Conservation (phyloP, 1,140 invertebrate genomes). For the Lepidostoma basale region DNA sequence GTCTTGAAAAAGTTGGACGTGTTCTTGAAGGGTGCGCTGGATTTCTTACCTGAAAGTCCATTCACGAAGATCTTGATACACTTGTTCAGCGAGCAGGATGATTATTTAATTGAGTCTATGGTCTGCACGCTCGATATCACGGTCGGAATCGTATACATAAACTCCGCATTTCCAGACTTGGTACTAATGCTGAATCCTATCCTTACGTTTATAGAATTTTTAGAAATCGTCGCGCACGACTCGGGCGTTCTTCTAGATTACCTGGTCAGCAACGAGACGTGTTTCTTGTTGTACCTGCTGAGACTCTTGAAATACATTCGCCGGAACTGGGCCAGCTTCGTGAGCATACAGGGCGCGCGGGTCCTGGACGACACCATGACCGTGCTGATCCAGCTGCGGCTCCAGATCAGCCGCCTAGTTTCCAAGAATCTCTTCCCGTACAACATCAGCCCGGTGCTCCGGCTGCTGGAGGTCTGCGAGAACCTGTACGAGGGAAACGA, state of each 20-base stretch:
- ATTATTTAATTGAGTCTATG: constrained; percentile 91
- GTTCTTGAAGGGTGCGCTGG: constrained; percentile 79
- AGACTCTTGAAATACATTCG: constrained; percentile 85
- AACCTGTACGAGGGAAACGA: constrained; percentile 83
- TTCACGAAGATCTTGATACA: constrained; percentile 87
- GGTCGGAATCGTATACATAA: constrained; percentile 80
- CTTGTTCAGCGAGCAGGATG: constrained; percentile 88
- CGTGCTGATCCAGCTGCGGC: constrained; percentile 77
- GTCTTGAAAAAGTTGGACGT: constrained; percentile 80
- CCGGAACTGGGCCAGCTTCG: constrained; percentile 83
- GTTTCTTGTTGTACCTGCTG: constrained; percentile 85
- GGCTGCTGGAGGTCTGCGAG: constrained; percentile 83
- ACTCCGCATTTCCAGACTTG: constrained; percentile 76
- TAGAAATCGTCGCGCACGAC: constrained; percentile 82
- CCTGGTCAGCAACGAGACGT: constrained; percentile 89
- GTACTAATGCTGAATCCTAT: constrained; percentile 82
- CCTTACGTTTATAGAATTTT: constrained; percentile 82
- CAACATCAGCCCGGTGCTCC: constrained; percentile 86
- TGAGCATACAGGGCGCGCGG: constrained; percentile 62
- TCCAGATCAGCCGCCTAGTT: constrained; percentile 82
- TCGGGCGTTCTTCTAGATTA: constrained; percentile 83
- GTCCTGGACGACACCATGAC: constrained; percentile 84
- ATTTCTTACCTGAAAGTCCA: constrained; percentile 86
- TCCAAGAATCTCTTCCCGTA: constrained; percentile 85
- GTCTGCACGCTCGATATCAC: constrained; percentile 88